These are phyloP conservation scores for Chrysogorgia sp. DNA, from an alignment of 92 coral and sea anemone species.

Conservation along the genomic window DNA sequence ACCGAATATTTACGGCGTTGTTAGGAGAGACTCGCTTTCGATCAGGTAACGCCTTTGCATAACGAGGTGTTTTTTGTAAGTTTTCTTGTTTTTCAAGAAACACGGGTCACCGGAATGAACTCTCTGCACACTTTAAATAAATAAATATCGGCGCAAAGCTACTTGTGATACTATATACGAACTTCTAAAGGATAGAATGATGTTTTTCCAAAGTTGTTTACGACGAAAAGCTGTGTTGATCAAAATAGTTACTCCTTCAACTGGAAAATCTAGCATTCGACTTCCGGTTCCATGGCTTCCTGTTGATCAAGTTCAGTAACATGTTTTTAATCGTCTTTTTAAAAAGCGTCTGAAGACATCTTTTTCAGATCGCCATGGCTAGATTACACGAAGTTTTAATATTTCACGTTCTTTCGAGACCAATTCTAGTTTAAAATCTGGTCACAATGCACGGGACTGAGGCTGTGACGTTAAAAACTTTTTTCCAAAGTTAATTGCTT, in stretches of 20 bases:
- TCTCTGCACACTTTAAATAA: not conserved
- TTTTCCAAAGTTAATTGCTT: too few species aligned
- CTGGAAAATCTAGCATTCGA: slow-evolving; percentile 17
- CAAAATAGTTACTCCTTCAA: slow-evolving; percentile 19
- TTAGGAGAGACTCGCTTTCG: slow-evolving; percentile 8
- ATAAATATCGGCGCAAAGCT: not conserved
- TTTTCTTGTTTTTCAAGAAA: not conserved
- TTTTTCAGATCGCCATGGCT: too few species aligned
- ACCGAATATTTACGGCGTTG: slow-evolving; percentile 24
- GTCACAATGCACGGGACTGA: too few species aligned
- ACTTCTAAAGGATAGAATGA: not conserved
- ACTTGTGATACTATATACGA: not conserved
- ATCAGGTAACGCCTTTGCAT: slow-evolving; percentile 1
- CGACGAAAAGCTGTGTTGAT: not conserved
- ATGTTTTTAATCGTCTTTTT: not conserved
- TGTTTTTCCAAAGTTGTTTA: not conserved
- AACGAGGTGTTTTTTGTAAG: not conserved
- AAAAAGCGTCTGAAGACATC: too few species aligned
- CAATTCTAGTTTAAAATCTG: too few species aligned
- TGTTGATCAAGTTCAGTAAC: slow-evolving; percentile 7
- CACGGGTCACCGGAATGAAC: not conserved
- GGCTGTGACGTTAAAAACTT: too few species aligned
- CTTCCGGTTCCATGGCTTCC: slow-evolving; percentile 33
- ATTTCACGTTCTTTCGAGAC: too few species aligned
- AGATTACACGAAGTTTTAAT: too few species aligned